A percentile compares a stretch with the other conserved stretches of the same genome.
Conservation (phyloP, 2,888 invertebrate species). For the Xestobium rufovillosum region DNA sequence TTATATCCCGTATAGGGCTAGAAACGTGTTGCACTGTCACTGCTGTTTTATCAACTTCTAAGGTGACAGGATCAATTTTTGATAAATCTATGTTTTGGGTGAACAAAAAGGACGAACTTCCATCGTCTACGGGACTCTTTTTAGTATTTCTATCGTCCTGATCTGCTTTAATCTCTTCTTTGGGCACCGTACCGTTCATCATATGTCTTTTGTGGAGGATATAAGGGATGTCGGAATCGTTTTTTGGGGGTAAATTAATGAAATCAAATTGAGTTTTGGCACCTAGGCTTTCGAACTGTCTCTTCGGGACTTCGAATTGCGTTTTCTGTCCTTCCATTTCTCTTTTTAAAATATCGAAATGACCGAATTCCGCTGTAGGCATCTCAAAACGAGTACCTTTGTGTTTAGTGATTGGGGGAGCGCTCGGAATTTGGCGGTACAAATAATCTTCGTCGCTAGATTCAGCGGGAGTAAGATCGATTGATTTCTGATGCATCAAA, state of each 20-base stretch:
- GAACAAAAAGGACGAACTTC: slow-evolving; percentile 53
- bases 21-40: slow-evolving; percentile 54
- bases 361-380: slow-evolving; percentile 49
- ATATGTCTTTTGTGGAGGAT: slow-evolving; percentile 77
- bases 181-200: slow-evolving; percentile 73
- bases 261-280: slow-evolving; percentile 43
- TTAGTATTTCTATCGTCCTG: slow-evolving; percentile 20
- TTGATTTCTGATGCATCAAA: slow-evolving; percentile 78
- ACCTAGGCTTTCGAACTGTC: slow-evolving; percentile 58
- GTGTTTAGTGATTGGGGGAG: slow-evolving; percentile 63
- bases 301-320: slow-evolving; percentile 64
- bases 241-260: slow-evolving; percentile 44
- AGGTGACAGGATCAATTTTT: slow-evolving; percentile 63
- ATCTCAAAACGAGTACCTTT: slow-evolving; percentile 41
- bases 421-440: slow-evolving; percentile 65
- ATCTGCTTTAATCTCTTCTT: slow-evolving; percentile 29
- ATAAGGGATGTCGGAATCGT: slow-evolving; percentile 72
- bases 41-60: slow-evolving; percentile 61
- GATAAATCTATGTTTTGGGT: slow-evolving; percentile 70
- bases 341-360: slow-evolving; percentile 54
- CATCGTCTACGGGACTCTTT: slow-evolving; percentile 29
- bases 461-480: slow-evolving; percentile 76
- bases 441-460: slow-evolving; percentile 78
- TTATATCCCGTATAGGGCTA: slow-evolving; percentile 65
- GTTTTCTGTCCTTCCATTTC: slow-evolving; percentile 49